These are phyloP conservation scores for Steinernema khuongi DNA, from an alignment of 1,140 invertebrate genomes.

Conservation along the genomic window DNA sequence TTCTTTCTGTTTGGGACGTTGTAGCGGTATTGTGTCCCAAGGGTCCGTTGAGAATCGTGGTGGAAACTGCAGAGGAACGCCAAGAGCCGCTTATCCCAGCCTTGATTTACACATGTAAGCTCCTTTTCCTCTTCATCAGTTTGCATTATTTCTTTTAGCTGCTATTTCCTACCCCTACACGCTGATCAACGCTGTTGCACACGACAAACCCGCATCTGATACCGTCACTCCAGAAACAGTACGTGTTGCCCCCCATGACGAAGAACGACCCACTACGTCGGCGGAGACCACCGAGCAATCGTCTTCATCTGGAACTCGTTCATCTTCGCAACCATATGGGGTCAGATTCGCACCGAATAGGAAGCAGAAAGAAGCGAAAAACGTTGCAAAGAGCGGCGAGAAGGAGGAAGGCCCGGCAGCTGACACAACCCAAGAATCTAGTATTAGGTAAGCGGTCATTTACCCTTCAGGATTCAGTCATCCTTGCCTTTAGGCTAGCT, in stretches of 20 bases:
- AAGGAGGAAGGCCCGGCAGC: too few species aligned
- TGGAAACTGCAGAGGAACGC: conserved; percentile 95
- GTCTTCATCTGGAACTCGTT: background rate
- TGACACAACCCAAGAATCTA: too few species aligned
- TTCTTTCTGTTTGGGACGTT: conserved; percentile 97
- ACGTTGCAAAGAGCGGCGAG: background rate
- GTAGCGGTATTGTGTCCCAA: conserved; percentile 92
- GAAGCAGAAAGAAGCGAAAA: conserved; percentile 5
- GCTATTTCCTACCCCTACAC: conserved; percentile 42
- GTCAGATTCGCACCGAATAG: background rate
- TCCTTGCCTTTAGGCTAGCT: background rate
- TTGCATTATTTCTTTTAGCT: conserved; percentile 37
- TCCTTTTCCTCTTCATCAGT: background rate
- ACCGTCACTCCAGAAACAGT: conserved; percentile 13
- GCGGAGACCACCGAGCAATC: conserved; percentile 16
- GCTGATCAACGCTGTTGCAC: conserved; percentile 18
- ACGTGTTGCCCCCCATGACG: background rate
- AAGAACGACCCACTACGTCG: background rate
- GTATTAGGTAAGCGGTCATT: background rate
- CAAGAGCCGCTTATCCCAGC: conserved; percentile 99
- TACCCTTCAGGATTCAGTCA: background rate
- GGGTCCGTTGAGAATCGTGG: conserved; percentile 88
- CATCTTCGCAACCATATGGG: background rate
- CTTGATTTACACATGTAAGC: conserved; percentile 89
- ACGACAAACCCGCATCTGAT: conserved; percentile 8